phyloP scores from a whole-genome alignment of 2,113 vertebrate genomes.

The Pelecanus crispus region DNA sequence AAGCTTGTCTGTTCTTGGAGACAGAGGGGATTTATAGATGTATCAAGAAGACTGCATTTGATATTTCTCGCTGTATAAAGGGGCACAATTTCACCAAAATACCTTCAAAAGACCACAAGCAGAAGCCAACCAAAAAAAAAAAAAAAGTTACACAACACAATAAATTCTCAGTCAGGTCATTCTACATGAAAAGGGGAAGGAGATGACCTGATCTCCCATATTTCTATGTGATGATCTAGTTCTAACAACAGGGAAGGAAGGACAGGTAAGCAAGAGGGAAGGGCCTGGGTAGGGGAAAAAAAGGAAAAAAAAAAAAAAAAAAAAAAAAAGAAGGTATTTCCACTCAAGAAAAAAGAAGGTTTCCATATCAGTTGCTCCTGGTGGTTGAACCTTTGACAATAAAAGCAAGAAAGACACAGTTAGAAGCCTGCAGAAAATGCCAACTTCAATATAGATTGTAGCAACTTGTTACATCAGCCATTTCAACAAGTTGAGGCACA shows the following conservation, averaged over 20 bases:
- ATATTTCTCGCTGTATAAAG: background rate
- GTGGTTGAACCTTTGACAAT: background rate
- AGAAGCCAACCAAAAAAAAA: background rate
- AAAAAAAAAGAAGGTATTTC: background rate
- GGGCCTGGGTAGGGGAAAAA: rapidly evolving
- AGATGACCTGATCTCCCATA: background rate
- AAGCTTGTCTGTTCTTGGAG: background rate
- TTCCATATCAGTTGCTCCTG: background rate
- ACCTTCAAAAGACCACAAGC: background rate
- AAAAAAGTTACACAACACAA: background rate
- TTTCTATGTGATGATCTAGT: background rate
- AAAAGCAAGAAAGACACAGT: background rate
- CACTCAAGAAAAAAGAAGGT: background rate
- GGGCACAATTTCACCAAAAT: background rate
- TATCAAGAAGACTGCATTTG: background rate
- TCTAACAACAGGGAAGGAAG: background rate
- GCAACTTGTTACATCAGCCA: background rate
- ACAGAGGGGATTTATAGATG: background rate
- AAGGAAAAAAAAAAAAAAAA: no score
- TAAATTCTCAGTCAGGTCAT: background rate
- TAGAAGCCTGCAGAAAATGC: background rate
- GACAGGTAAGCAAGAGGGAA: background rate
- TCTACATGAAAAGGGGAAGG: background rate
- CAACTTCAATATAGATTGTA: background rate
- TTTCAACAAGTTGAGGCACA: background rate